Evolutionary conservation across 2,113 vertebrate species (phyloP), one percentile per base, ranked within the genome.

Genomic region (Pseudopipra pipra): DNA sequence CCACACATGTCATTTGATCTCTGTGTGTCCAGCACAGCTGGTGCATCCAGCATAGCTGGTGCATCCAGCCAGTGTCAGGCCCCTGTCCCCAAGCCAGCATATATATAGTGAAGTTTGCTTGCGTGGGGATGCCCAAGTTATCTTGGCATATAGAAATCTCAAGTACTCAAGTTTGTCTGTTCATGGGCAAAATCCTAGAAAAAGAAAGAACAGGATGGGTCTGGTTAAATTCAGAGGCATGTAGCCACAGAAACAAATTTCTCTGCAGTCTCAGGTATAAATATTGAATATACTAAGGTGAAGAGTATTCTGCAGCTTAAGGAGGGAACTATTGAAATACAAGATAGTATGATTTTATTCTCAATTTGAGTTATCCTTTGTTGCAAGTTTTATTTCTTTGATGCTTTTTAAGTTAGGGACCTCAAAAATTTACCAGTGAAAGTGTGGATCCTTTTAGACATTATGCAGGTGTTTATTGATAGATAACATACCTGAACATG

Each of bases 21-120:
- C 4, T 9, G 33, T 22, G 61, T 43, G 27, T 59, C 43, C 39
- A 23, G 39, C 59, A 11, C 18, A 56, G 35, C 61, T 0, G 0
- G 10, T 8, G 52, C 28, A 11, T 37, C 46, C 37, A 27, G 41
- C 59, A 9, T 14, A 44, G 28, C 67, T 1, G 0, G 19, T 41
- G 59, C n/a, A 25, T 25, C 52, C 56, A 9, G n/a, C 14, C 58
- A 4, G 33, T 19, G 35, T 44, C 67, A 35, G 21, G 21, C 35
- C 5, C 5, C 11, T 46, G 22, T 49, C n/a, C 35, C 23, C 3
- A 3, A 30, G 59, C 14, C 37, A 49, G 41, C 25, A 3, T 28
- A 5, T 28, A 3, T 31, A 15, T 13, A 12, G 52, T 18, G 11
- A 44, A 46, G 5, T 41, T 56, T 25, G 8, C 80, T 72, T 63